These are phyloP conservation scores for Phalanger gymnotis DNA, from an alignment of 2,797 vertebrate species.

Conservation along the genomic window DNA sequence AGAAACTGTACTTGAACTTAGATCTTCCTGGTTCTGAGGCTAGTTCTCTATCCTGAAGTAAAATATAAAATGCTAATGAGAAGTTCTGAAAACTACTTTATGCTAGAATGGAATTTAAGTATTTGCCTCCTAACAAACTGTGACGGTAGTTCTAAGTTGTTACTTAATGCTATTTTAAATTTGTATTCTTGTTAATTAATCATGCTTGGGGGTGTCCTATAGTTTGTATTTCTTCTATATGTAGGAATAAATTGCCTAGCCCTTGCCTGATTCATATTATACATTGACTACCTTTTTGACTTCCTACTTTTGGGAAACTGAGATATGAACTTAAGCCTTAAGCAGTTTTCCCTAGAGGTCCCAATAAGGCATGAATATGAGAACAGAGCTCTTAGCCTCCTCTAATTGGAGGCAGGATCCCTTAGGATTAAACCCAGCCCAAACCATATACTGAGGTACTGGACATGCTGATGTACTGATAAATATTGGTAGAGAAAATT, in stretches of 20 bases:
- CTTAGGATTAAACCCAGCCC: not conserved
- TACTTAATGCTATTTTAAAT: not conserved
- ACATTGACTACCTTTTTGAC: not conserved
- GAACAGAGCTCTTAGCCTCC: not conserved
- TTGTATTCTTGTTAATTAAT: not conserved
- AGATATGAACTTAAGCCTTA: not conserved
- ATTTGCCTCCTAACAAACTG: not conserved
- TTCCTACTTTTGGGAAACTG: not conserved
- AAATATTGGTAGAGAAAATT: not conserved
- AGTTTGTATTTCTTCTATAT: not conserved
- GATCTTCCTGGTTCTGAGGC: not conserved
- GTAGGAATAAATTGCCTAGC: not conserved
- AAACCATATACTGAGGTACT: not conserved
- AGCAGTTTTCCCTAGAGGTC: not conserved
- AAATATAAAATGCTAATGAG: not conserved
- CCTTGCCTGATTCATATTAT: not conserved
- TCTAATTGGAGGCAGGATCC: not conserved
- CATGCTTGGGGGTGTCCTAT: not conserved
- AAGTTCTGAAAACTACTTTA: not conserved
- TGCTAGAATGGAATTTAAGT: not conserved
- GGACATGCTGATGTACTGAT: not conserved
- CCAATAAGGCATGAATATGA: not conserved
- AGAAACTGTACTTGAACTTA: not conserved
- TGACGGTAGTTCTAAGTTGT: not conserved
- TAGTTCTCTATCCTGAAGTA: not conserved